Percentiles rank a stretch among this genome's conserved stretches.
Evolutionary conservation across 2,797 vertebrate species (phyloP).

Genomic region (Paramormyrops hopkinsi): DNA sequence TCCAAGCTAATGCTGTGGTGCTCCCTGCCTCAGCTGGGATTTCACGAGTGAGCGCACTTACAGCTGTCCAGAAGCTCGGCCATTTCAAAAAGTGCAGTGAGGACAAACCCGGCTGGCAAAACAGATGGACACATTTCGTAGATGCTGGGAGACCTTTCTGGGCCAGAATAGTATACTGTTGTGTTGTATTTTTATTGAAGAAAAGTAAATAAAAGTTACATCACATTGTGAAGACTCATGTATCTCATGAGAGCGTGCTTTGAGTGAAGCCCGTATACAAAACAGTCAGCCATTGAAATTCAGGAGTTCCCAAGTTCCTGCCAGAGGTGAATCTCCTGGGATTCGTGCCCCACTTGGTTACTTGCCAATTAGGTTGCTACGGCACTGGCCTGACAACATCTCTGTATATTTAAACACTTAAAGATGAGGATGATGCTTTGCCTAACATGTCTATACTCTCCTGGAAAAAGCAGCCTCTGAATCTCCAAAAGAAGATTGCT

Average conservation of each 20-base stretch:
- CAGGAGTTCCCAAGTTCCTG: not conserved
- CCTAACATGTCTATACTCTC: not conserved
- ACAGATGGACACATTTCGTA: not conserved
- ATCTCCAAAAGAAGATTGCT: not conserved
- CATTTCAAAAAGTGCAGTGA: not conserved
- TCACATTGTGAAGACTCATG: not conserved
- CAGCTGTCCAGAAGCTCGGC: not conserved
- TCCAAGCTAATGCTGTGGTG: not conserved
- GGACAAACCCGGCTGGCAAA: not conserved
- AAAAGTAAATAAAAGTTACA: not conserved
- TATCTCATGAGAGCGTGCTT: not conserved
- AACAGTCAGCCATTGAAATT: not conserved
- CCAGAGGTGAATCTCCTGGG: not conserved
- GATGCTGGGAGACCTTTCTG: not conserved
- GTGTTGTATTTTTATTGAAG: not conserved
- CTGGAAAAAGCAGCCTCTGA: not conserved
- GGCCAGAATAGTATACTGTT: not conserved
- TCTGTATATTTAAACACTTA: not conserved
- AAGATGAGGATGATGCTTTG: not conserved
- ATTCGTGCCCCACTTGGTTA: not conserved
- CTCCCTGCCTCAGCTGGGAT: not conserved
- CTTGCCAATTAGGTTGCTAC: constrained; percentile 16
- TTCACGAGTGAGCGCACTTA: not conserved
- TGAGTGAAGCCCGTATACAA: constrained; percentile 1
- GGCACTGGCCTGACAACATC: not conserved